Conservation (phyloP, 2,113 vertebrate genomes). For the Hemiscyllium ocellatum region DNA sequence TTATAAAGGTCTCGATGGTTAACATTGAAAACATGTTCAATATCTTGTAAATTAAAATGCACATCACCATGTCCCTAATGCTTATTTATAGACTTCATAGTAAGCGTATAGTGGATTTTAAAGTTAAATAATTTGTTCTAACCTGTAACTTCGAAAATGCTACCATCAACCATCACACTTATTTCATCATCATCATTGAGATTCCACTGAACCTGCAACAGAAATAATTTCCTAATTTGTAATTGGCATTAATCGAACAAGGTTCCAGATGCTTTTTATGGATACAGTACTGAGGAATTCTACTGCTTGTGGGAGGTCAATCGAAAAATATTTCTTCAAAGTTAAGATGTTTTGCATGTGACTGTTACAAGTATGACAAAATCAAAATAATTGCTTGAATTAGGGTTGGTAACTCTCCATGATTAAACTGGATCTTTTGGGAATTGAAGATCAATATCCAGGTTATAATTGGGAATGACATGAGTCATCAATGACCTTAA, state of each 20-base stretch:
- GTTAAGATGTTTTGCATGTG: not conserved
- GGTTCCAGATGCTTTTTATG: not conserved
- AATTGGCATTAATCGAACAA: not conserved
- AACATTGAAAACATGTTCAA: not conserved
- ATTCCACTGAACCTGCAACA: conserved; percentile 41
- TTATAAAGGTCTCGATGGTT: no score
- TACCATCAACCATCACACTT: conserved; percentile 38
- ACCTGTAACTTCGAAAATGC: conserved; percentile 37
- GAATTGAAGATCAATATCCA: no score
- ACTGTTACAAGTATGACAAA: not conserved
- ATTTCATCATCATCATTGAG: conserved; percentile 33
- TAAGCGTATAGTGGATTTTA: no score
- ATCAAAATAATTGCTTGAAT: not conserved
- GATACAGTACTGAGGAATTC: not conserved
- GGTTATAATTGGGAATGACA: not conserved
- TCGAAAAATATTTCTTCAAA: not conserved
- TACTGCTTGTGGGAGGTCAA: not conserved
- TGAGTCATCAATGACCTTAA: not conserved
- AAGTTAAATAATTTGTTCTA: not conserved
- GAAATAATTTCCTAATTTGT: not conserved
- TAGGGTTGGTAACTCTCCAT: no score
- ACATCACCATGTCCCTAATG: no score
- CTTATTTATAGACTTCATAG: no score
- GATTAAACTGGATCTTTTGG: no score
- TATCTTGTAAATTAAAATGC: not conserved